These are phyloP conservation scores for Solen grandis DNA, from an alignment of 1,140 invertebrate species.

Conservation along the genomic window DNA sequence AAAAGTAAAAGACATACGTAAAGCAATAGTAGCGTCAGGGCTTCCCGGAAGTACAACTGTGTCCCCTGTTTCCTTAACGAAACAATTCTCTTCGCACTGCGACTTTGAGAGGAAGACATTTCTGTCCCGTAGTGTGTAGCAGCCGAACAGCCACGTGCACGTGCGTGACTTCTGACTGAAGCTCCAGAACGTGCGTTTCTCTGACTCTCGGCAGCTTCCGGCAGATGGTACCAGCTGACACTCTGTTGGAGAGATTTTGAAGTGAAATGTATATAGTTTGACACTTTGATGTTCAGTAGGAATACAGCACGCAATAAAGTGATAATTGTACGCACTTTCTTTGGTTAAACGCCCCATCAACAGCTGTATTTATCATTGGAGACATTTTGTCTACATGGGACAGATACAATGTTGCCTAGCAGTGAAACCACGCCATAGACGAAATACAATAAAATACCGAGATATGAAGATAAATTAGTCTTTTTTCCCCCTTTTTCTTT, in stretches of 20 bases:
- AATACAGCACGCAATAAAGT: no score
- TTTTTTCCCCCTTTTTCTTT: no score
- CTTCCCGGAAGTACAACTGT: neutral
- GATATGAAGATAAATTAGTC: no score
- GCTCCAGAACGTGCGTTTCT: slow-evolving; percentile 30
- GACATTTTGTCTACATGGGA: no score
- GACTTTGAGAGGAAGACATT: slow-evolving; percentile 29
- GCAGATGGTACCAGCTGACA: slow-evolving; percentile 34
- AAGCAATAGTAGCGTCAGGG: neutral
- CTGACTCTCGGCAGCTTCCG: slow-evolving; percentile 5
- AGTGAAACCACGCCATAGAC: no score
- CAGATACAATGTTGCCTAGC: no score
- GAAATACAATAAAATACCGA: no score
- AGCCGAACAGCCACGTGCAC: slow-evolving; percentile 36
- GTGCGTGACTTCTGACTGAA: slow-evolving; percentile 20
- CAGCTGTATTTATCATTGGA: slow-evolving; percentile 29
- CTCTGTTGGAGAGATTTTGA: slow-evolving; percentile 7
- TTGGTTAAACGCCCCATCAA: neutral
- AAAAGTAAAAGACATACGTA: neutral
- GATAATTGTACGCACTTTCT: slow-evolving; percentile 3
- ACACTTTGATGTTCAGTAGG: no score
- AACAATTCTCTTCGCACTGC: slow-evolving; percentile 24
- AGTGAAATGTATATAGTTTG: no score
- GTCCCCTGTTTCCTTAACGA: slow-evolving; percentile 2
- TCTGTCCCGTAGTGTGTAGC: slow-evolving; percentile 41